Evolutionary conservation across 2,113 vertebrate genomes (phyloP), one percentile per base, ranked within the genome.

Genomic region (Macquaria ambigua): DNA sequence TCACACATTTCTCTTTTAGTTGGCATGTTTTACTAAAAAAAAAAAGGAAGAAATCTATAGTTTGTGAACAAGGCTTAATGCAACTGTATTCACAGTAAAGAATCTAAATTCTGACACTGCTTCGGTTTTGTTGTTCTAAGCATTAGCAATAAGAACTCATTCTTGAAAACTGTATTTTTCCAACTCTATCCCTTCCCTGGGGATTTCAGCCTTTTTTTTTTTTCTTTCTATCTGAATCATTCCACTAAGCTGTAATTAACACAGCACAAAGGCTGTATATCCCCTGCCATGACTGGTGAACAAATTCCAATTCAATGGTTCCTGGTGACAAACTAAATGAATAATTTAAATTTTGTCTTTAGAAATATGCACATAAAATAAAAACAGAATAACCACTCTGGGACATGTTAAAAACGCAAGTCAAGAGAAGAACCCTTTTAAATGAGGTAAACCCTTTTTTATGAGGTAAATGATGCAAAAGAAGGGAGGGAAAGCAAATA

Each of bases 221-320:
- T 31, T 31, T 1, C 15, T 9, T 9, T 68, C 52, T 18, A 41
- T 85, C 34, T 80, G 62, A 89, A 86, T 77, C 61, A 68, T 78
- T 84, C 67, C 74, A 77, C 81, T 83, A 69, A 79, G 76, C 64
- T 73, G 64, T 87, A 83, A 90, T 90, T 89, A 89, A 83, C 74
- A 79, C 73, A 74, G 21, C 71, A 85, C 79, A 90, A 86, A 87
- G 66, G 59, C 83, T 64, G 68, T 67, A 69, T 72, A 72, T 87
- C 71, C 78, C 3, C 39, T 15, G 58, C 46, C 72, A 61, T 62
- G 59, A 66, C 71, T 80, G 81, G 28, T 28, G 79, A 88, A 81
- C 79, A 85, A 77, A 90, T 67, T 84, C 39, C 39, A 86, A 73
- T 82, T 90, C 83, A 76, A 46, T 59, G 74, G 55, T 69, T 78